Evolutionary conservation across 2,113 vertebrate genomes (phyloP).

Genomic region (Caracal caracal): DNA sequence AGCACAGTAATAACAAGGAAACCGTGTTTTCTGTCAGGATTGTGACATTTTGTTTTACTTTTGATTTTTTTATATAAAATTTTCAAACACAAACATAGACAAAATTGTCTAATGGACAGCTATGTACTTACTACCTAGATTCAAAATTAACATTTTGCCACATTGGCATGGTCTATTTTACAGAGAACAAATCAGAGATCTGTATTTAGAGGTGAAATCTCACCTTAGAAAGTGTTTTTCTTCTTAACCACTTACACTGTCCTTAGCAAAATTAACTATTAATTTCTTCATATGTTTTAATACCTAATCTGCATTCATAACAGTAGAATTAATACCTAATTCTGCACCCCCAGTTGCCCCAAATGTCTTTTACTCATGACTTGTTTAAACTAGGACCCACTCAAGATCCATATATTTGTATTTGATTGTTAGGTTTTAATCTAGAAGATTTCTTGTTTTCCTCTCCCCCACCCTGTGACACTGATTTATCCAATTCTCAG

Average conservation of each 20-base stretch:
- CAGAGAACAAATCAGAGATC: not conserved
- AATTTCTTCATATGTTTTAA: constrained; percentile 6
- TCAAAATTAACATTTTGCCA: not conserved
- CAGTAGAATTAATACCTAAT: not conserved
- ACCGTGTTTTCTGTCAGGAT: not conserved
- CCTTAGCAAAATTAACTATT: not conserved
- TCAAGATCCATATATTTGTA: not conserved
- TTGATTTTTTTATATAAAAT: constrained; percentile 35
- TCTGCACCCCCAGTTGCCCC: not conserved
- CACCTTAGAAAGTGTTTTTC: not conserved
- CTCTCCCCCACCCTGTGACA: not conserved
- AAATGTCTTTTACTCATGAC: not conserved
- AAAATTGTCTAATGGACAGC: not conserved
- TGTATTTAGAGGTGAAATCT: not conserved
- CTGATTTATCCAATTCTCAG: not conserved
- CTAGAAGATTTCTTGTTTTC: not conserved
- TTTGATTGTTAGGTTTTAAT: not conserved
- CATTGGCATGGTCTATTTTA: not conserved
- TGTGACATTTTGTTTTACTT: not conserved
- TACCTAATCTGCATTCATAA: not conserved
- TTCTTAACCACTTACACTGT: not conserved
- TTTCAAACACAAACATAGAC: constrained; percentile 13
- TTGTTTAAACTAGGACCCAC: not conserved
- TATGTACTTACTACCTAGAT: not conserved
- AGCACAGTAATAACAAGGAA: not conserved